Evolutionary conservation across 2,113 vertebrate genomes (phyloP), one percentile per base, ranked within the genome.

Genomic region (Sprattus sprattus): DNA sequence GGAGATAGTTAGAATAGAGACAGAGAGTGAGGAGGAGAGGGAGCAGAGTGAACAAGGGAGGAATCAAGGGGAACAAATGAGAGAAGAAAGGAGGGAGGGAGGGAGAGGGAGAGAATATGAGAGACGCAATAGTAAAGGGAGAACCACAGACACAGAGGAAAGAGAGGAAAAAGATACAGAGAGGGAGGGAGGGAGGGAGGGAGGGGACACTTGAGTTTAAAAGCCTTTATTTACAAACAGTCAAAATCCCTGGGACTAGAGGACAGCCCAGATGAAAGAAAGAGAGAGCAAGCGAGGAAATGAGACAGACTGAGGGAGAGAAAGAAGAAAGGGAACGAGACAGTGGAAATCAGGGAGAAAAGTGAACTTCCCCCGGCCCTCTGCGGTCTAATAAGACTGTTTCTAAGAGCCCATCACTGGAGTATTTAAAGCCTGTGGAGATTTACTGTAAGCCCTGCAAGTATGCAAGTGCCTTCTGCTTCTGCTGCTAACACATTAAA

Each of bases 361-460:
- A 64, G 52, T 28, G 47, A 46, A 45, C 71, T 10, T 85, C 75
- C 84, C 45, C 84, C 52, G 54, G 50, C 71, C 84, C 84, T 32
- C 15, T 85, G 25, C 6, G 10, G 8, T 71, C 8, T 71, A 13
- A 8, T 28, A 82, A 85, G 47, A 5, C 50, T 10, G 15, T 39
- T 39, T 39, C 45, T 32, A 39, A 11, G 39, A 15, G 2, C 6
- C 10, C n/a, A 9, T 67, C 22, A 39, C 32, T 78, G 71, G 25
- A 32, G 71, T 78, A 39, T 16, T 78, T 39, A 39, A 78, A 13
- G 11, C 71, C 71, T 78, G 39, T 78, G 71, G 71, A 78, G 71
- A 39, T 78, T 78, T 78, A 78, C 28, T 39, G 28, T 39, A 39
- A 78, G 71, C 25, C 25, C 71, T 32, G 10, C 2, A 11, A 39